A percentile compares a stretch with the other conserved stretches of the same genome.
Evolutionary conservation across 2,888 invertebrate species (phyloP).

Genomic region (Luperina testacea): DNA sequence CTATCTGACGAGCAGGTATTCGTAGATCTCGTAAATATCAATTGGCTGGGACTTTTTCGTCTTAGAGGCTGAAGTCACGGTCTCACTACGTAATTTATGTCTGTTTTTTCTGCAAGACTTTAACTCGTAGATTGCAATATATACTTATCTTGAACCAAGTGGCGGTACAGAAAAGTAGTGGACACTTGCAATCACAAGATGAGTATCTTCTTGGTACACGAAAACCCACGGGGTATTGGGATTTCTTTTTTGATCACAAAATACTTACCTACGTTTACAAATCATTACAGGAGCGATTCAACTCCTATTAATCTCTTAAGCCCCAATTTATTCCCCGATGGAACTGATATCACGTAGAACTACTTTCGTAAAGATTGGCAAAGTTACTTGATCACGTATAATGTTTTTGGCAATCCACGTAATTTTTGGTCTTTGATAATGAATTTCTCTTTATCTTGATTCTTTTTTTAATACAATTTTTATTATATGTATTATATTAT

Average conservation of each 20-base stretch:
- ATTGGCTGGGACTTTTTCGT: slow-evolving; percentile 17
- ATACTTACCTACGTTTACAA: too few relatives aligned
- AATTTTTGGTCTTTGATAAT: background rate
- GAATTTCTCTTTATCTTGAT: background rate
- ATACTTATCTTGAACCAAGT: background rate
- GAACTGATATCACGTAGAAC: background rate
- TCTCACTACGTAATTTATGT: slow-evolving; percentile 16
- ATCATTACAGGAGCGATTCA: background rate
- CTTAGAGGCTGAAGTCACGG: slow-evolving; percentile 6
- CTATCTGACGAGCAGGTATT: background rate
- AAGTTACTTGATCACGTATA: background rate
- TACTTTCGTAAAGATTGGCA: background rate
- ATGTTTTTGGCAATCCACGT: background rate
- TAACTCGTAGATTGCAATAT: slow-evolving; percentile 26
- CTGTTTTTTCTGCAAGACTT: background rate
- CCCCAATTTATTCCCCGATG: background rate
- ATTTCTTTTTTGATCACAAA: background rate
- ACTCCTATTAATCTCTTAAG: background rate
- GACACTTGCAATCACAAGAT: background rate
- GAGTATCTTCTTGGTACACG: accelerated
- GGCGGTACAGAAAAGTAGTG: background rate
- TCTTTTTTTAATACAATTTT: too few relatives aligned
- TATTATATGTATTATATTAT: too few relatives aligned
- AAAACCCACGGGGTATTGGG: background rate
- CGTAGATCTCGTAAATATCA: slow-evolving; percentile 47